Evolutionary conservation across 2,888 invertebrate genomes (phyloP), one percentile per base, ranked within the genome.

Genomic region (Meiosimyza platycephala): DNA sequence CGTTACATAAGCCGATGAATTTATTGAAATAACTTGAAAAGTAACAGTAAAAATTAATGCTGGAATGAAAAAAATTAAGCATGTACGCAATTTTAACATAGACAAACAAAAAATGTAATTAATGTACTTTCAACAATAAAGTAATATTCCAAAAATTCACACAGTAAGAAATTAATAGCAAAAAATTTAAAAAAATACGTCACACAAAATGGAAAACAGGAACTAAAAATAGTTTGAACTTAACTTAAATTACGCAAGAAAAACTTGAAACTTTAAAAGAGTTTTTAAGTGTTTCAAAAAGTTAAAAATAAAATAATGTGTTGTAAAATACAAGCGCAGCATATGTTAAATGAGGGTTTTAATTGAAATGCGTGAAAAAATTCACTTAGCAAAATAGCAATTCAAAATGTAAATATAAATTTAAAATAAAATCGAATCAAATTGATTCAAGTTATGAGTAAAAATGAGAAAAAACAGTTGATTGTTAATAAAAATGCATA

Each of bases 141-240:
- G 28, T 28, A 4, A 28, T 28, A 22, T 64, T 50, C 16, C 64
- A 51, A 33, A 47, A 28, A 60, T 40, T 15, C n/a, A 18, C 7
- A 60, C 28, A 28, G 28, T 28, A 28, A 28, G 28, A 60, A 3
- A 60, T 22, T 15, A 60, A 60, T 5, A 47, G 50, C 16, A 64
- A 50, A 16, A 18, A 47, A 64, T 12, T 48, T 22, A 51, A 48
- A 9, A 7, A 15, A 18, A 33, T 60, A 12, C 6, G 28, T 16
- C 13, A 62, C 9, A 62, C 16, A 47, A 64, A 64, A 64, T 51
- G 64, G 64, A 51, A 64, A 64, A 64, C 64, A 64, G 64, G 64
- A 28, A 64, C 16, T 18, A 48, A 47, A 33, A 48, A 40, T 40
- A 40, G 9, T 40, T 40, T 40, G 6, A 40, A 9, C 4, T 40